A percentile compares a stretch with the other conserved stretches of the same genome.
Conservation (phyloP, 2,888 invertebrate species). For the Drosophila multiciliata region DNA sequence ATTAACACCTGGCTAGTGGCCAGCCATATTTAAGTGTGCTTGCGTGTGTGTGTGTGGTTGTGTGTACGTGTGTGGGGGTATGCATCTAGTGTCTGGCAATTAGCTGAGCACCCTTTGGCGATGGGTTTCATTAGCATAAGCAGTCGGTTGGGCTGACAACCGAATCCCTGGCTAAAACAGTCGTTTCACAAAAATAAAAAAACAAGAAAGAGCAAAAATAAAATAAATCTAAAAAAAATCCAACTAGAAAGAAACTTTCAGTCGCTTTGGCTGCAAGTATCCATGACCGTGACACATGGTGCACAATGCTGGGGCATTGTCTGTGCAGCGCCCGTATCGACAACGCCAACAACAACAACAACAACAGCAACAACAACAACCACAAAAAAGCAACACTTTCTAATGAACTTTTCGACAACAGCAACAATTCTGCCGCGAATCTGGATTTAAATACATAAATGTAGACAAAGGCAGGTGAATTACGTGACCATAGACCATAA, state of each 20-base stretch:
- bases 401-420: conserved; percentile 75
- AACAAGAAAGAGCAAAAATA: background rate
- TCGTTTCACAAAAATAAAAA: conserved; percentile 17
- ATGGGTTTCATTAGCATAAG: conserved; percentile 46
- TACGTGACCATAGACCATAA: conserved; percentile 77
- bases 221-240: background rate
- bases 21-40: conserved; percentile 6
- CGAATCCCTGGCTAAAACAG: conserved; percentile 8
- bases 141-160: conserved; percentile 36
- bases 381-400: conserved; percentile 59
- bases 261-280: conserved; percentile 41
- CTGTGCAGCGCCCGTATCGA: conserved; percentile 59
- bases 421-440: conserved; percentile 65
- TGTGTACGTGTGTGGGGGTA: conserved; percentile 8
- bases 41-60: conserved; percentile 11
- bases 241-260: conserved; percentile 32
- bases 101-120: conserved; percentile 23
- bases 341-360: conserved; percentile 22
- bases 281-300: conserved; percentile 68
- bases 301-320: conserved; percentile 53
- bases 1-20: conserved; percentile 65
- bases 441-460: conserved; percentile 64
- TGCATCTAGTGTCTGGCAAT: conserved; percentile 30
- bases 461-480: conserved; percentile 68
- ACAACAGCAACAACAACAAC: conserved; percentile 26